phyloP scores from a whole-genome alignment of 2,797 vertebrate genomes.

The Antrozous pallidus region DNA sequence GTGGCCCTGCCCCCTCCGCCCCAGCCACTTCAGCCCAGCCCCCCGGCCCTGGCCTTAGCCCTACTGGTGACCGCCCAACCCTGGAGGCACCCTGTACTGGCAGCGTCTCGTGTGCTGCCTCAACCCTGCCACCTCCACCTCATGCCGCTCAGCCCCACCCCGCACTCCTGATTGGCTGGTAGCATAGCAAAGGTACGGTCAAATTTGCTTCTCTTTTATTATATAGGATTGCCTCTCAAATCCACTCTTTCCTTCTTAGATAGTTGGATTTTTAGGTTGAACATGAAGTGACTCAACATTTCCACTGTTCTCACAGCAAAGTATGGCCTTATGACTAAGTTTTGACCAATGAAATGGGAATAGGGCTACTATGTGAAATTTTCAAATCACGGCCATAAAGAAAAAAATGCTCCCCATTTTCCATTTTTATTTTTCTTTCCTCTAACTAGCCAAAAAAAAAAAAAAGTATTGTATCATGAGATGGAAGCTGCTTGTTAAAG shows the following conservation, averaged over 20 bases:
- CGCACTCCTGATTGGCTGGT: no score
- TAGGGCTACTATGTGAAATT: background rate
- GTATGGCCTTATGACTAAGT: background rate
- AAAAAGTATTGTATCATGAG: background rate
- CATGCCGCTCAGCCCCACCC: no score
- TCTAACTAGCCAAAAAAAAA: background rate
- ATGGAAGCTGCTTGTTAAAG: background rate
- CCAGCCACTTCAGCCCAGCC: no score
- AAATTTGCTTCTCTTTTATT: no score
- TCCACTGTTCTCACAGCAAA: background rate
- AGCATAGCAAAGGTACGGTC: no score
- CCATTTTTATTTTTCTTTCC: background rate
- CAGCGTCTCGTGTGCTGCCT: no score
- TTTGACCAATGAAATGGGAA: background rate
- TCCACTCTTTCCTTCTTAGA: background rate
- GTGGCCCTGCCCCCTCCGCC: no score
- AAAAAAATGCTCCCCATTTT: background rate
- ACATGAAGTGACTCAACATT: background rate
- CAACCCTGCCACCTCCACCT: no score
- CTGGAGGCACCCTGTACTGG: no score
- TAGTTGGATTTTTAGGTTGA: background rate
- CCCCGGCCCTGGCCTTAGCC: no score
- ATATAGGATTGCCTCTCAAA: background rate
- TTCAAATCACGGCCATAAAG: background rate
- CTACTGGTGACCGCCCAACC: no score